Conservation (phyloP, 1,140 invertebrate species). For the Gyrodactylus bullatarudis region DNA sequence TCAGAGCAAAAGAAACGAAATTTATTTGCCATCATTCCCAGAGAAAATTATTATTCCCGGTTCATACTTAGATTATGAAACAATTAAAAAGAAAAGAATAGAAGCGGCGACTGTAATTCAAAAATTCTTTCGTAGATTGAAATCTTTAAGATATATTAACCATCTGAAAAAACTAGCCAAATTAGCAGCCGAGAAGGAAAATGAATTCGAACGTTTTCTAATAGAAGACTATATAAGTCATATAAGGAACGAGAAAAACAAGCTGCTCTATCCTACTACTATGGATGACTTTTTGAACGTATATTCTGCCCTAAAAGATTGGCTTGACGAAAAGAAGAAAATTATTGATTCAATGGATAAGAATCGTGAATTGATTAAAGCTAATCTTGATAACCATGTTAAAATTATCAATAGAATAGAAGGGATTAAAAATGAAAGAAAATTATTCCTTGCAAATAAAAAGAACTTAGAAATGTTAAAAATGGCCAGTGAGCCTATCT, state of each 20-base stretch:
- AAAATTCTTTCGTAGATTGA: neutral
- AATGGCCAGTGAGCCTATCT: neutral
- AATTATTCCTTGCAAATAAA: neutral
- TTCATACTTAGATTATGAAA: neutral
- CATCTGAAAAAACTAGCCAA: neutral
- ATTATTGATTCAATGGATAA: neutral
- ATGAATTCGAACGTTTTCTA: neutral
- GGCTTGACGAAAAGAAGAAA: neutral
- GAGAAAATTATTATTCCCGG: neutral
- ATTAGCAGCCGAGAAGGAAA: neutral
- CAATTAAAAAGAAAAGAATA: neutral
- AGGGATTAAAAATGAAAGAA: neutral
- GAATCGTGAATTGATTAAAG: too few species aligned
- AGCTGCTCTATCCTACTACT: neutral
- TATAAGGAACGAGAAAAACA: neutral
- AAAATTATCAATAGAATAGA: neutral
- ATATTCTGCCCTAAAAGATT: neutral
- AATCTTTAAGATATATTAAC: neutral
- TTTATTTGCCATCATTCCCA: neutral
- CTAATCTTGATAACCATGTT: neutral
- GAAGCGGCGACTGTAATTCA: neutral
- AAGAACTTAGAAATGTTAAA: neutral
- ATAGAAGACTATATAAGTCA: neutral
- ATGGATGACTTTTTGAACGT: neutral
- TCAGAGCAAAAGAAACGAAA: neutral